Evolutionary conservation across 1,140 invertebrate genomes (phyloP), one percentile per base, ranked within the genome.

Genomic region (Drosophila equinoxialis): DNA sequence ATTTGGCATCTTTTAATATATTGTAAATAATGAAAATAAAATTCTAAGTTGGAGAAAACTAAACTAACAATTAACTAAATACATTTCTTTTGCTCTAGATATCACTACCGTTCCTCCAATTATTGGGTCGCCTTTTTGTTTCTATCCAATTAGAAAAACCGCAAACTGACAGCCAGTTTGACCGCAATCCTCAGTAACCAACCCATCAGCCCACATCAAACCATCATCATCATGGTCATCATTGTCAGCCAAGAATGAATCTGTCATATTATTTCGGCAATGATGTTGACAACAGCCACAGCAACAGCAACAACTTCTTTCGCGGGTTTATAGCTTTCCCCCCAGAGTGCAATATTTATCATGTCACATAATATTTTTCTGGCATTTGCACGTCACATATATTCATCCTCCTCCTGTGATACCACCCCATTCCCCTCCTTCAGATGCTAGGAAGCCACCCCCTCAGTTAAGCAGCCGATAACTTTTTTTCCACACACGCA

Each of bases 281-380:
- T 79, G 80, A 87, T 89, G 79, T 74, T 80, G 69, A 81, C 74
- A 78, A 89, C 77, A 70, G 26, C 66, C 67, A 60, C 72, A 70
- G 26, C 66, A 69, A 60, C 72, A 69, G 17, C 58, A 63, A 42
- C 57, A 54, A 5, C 45, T 37, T 23, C 41, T 58, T 42, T 55
- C 55, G n/a, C 58, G 8, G 26, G 66, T 70, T 74, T 79, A 65
- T 62, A 62, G 48, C 67, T 17, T 71, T 35, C 39, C 73, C 84
- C 84, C 84, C 77, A 74, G 74, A 65, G 80, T 71, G 77, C 81
- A 89, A 89, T 89, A 89, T 89, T 89, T 89, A 89, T 89, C 84
- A 89, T 89, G 84, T 89, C 84, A 89, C 84, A 89, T 89, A 84
- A 89, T 89, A 89, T 89, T 89, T 89, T 89, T 89, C 84, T 89